Evolutionary conservation across 1,140 invertebrate species (phyloP).

Genomic region (Drosophila insularis): DNA sequence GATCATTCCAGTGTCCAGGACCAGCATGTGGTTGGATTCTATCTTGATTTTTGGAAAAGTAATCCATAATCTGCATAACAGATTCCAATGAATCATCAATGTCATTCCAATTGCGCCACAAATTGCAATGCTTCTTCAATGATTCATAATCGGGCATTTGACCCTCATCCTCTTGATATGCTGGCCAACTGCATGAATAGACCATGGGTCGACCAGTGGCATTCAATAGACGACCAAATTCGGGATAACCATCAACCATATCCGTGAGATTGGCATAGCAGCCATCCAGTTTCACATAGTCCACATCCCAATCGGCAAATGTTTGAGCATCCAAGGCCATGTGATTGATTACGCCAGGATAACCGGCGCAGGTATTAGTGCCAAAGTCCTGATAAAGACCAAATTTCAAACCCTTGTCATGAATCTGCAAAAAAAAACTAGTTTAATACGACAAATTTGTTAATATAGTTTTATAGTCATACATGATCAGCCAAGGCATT

Average conservation of each 20-base stretch:
- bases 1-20: slow-evolving; percentile 95
- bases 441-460: background rate
- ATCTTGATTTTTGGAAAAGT: slow-evolving; percentile 90
- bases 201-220: slow-evolving; percentile 91
- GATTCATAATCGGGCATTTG: slow-evolving; percentile 91
- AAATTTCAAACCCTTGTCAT: slow-evolving; percentile 91
- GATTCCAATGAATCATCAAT: slow-evolving; percentile 93
- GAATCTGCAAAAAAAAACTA: slow-evolving; percentile 85
- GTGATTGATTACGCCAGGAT: slow-evolving; percentile 91
- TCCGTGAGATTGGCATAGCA: slow-evolving; percentile 88
- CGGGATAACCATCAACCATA: slow-evolving; percentile 87
- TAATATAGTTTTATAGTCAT: slow-evolving; percentile 46
- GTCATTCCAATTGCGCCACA: slow-evolving; percentile 95
- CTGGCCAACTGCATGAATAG: slow-evolving; percentile 94
- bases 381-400: slow-evolving; percentile 96
- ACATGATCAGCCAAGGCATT: slow-evolving; percentile 92
- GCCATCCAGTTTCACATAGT: slow-evolving; percentile 95
- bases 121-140: slow-evolving; percentile 93
- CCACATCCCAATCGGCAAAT: slow-evolving; percentile 94
- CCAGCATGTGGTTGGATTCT: slow-evolving; percentile 88
- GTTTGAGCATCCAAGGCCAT: slow-evolving; percentile 91
- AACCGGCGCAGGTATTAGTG: slow-evolving; percentile 91
- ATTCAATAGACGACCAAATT: slow-evolving; percentile 89
- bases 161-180: slow-evolving; percentile 93
- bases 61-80: slow-evolving; percentile 89